Base-by-base conservation (phyloP, 1,140 invertebrate genomes). In the Drosophila littoralis region DNA sequence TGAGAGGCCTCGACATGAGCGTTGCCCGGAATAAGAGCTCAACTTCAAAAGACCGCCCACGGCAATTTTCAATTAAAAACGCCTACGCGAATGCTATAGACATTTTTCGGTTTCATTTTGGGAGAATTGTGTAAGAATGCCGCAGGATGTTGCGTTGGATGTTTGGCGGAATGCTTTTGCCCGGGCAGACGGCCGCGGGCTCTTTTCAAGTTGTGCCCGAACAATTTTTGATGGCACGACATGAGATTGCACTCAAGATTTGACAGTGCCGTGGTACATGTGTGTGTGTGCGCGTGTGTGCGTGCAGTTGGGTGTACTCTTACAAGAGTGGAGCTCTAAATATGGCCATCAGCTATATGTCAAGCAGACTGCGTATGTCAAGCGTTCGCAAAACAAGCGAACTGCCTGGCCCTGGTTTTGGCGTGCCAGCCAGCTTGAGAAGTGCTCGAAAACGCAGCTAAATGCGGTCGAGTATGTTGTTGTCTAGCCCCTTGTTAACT, bases 61-160 rank as follows among this genome's bases (percentile, higher is more conserved):
- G 82, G 83, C 83, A 86, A 79, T 86, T 86, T 86, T 86, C 83
- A 88, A 89, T 89, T 88, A 88, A 88, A 88, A 88, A 88, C 84
- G 83, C 84, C 84, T 83, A 89, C 71, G 61, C 72, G 55, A 63
- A 48, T 54, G 35, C 43, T 60, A 42, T 55, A 71, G 40, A 66
- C 78, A 38, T 46, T 50, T 42, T 28, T 57, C 17, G 15, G 45
- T 33, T 58, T 48, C 32, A 22, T 58, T 54, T 43, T 22, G 17
- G 38, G 28, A 38, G 38, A 55, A 65, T 45, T 66, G 64, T 66
- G n/a, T 36, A 40, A 35, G 38, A 68, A 59, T 66, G 66, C 70
- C 28, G 64, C 28, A n/a, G 22, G 40, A 42, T 60, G 48, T 12
- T 28, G 22, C 8, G 9, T 22, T 51, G 51, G 10, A 10, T 45